Conservation (phyloP, 2,888 invertebrate genomes). For the Amphipoea oculea region DNA sequence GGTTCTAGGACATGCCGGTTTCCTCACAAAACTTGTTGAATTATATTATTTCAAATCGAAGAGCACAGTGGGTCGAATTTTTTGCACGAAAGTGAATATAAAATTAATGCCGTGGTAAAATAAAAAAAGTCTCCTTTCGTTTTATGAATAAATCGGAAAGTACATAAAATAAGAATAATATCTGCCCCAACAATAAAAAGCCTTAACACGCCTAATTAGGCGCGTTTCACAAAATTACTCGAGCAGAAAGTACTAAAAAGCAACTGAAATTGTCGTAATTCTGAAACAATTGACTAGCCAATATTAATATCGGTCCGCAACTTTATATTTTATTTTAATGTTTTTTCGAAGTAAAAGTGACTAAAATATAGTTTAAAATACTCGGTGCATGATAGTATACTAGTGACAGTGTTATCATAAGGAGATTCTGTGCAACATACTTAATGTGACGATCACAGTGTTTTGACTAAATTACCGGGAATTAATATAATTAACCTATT, state of each 20-base stretch:
- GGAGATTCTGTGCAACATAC: no score
- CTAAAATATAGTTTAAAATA: no score
- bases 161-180: neutral
- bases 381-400: no score
- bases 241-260: slow-evolving; percentile 50
- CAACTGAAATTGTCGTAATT: slow-evolving; percentile 49
- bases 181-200: slow-evolving; percentile 13
- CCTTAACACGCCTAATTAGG: slow-evolving; percentile 32
- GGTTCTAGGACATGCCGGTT: no score
- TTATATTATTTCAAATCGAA: neutral
- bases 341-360: no score
- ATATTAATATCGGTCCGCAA: no score
- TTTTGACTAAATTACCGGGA: no score
- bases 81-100: neutral
- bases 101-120: neutral
- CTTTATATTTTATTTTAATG: no score
- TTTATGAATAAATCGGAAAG: neutral
- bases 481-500: no score
- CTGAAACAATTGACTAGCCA: slow-evolving; percentile 52
- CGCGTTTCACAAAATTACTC: slow-evolving; percentile 45
- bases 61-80: neutral
- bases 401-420: no score
- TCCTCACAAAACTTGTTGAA: neutral
- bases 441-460: no score
- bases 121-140: neutral